Percentiles rank a stretch among this genome's conserved stretches.
Conservation (phyloP, 2,888 invertebrate species). For the Iselma pallidipennis region DNA sequence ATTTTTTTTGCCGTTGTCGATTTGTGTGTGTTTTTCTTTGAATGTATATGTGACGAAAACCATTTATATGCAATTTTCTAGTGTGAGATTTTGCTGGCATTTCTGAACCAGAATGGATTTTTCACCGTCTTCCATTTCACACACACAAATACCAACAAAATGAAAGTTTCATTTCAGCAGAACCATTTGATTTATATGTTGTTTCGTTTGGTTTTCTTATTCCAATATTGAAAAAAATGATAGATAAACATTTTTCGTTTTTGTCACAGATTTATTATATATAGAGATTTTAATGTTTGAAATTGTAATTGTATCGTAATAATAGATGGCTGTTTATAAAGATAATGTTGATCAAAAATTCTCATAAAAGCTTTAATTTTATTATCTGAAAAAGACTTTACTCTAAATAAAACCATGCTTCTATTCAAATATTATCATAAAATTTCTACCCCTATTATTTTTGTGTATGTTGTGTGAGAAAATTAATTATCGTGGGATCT, state of each 20-base stretch:
- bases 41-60: not conserved
- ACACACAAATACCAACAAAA: not conserved
- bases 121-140: not conserved
- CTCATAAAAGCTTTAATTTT: too few relatives aligned
- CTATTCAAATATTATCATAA: too few relatives aligned
- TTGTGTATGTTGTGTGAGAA: too few relatives aligned
- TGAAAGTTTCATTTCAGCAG: not conserved
- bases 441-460: too few relatives aligned
- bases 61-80: constrained; percentile 1
- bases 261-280: not conserved
- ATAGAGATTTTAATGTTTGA: not conserved
- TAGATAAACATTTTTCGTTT: not conserved
- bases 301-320: not conserved
- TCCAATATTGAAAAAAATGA: constrained; percentile 8
- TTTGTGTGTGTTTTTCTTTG: not conserved
- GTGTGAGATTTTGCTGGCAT: not conserved
- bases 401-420: too few relatives aligned
- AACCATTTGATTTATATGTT: constrained; percentile 16
- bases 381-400: too few relatives aligned
- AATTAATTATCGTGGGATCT: too few relatives aligned
- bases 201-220: constrained; percentile 12
- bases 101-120: not conserved
- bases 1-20: not conserved
- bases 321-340: too few relatives aligned
- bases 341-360: too few relatives aligned